phyloP scores from a whole-genome alignment of 1,140 invertebrate genomes.

The Heliconius nattereri region DNA sequence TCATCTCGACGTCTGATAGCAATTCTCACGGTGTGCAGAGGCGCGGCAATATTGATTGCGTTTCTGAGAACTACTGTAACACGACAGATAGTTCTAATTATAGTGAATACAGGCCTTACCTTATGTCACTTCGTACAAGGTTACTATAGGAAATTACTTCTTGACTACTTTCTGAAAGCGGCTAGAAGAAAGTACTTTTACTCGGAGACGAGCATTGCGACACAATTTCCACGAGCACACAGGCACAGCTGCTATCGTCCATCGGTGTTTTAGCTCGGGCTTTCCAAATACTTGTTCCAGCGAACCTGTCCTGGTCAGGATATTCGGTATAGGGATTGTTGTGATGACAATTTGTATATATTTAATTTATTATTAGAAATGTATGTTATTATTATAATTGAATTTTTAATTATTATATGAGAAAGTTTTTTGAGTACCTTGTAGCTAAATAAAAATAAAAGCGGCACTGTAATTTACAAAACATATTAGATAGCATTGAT shows the following conservation, averaged over 20 bases:
- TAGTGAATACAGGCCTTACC: conserved; percentile 55
- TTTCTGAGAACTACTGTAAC: conserved; percentile 60
- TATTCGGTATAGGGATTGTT: conserved; percentile 16
- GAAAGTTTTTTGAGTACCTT: no score
- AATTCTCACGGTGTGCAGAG: conserved; percentile 32
- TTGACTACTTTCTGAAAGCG: conserved; percentile 77
- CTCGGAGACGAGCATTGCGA: conserved; percentile 69
- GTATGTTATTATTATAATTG: no score
- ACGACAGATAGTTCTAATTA: conserved; percentile 59
- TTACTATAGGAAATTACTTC: conserved; percentile 71
- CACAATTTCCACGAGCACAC: conserved; percentile 73
- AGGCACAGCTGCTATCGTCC: conserved; percentile 46
- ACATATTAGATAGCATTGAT: no score
- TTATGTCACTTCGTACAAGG: conserved; percentile 76
- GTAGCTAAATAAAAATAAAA: no score
- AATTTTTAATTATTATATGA: no score
- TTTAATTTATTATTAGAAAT: no score
- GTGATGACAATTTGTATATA: background rate
- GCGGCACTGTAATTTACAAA: no score
- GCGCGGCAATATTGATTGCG: conserved; percentile 55
- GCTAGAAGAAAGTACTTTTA: conserved; percentile 80
- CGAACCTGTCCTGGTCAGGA: conserved; percentile 31
- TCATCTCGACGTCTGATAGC: conserved; percentile 5
- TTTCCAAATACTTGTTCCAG: conserved; percentile 63
- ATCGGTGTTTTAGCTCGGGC: conserved; percentile 45